A percentile compares a stretch with the other conserved stretches of the same genome.
phyloP scores from a whole-genome alignment of 2,888 invertebrate genomes.

The Stenichneumon culpator region DNA sequence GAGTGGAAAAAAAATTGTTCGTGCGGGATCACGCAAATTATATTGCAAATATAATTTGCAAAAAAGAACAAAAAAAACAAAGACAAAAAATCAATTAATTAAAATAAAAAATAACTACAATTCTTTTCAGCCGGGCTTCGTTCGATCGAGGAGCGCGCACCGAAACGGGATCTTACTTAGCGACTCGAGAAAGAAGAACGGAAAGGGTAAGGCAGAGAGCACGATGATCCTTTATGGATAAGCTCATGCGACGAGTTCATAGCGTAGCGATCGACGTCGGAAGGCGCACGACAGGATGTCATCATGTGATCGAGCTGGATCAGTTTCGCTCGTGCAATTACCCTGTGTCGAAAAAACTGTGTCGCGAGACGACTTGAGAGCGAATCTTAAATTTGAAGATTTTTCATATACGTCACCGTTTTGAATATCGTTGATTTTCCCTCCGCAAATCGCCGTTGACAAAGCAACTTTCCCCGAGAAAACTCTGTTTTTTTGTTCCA shows the following conservation, averaged over 20 bases:
- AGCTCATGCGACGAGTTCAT: conserved; percentile 59
- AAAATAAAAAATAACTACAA: not conserved
- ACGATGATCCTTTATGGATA: conserved; percentile 74
- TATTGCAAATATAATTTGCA: not conserved
- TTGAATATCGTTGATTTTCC: too few relatives aligned
- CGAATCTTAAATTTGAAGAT: not conserved
- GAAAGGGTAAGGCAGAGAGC: conserved; percentile 76
- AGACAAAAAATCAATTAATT: not conserved
- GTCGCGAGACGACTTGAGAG: not conserved
- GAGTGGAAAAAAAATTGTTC: not conserved
- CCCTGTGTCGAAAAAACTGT: not conserved
- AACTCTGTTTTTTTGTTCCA: too few relatives aligned
- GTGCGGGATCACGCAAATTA: not conserved
- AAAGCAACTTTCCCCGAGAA: too few relatives aligned
- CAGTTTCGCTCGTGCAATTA: not conserved
- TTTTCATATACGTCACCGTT: not conserved
- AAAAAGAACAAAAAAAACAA: not conserved
- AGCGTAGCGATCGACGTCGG: conserved; percentile 4
- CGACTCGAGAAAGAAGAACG: conserved; percentile 68
- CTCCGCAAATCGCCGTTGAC: too few relatives aligned
- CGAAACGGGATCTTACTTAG: conserved; percentile 69
- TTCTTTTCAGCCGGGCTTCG: not conserved
- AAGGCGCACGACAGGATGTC: conserved; percentile 8
- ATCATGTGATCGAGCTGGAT: not conserved
- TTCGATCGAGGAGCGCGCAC: conserved; percentile 30